A percentile compares a stretch with the other conserved stretches of the same genome.
phyloP scores from a whole-genome alignment of 2,888 invertebrate species.

The Pammene aurita region DNA sequence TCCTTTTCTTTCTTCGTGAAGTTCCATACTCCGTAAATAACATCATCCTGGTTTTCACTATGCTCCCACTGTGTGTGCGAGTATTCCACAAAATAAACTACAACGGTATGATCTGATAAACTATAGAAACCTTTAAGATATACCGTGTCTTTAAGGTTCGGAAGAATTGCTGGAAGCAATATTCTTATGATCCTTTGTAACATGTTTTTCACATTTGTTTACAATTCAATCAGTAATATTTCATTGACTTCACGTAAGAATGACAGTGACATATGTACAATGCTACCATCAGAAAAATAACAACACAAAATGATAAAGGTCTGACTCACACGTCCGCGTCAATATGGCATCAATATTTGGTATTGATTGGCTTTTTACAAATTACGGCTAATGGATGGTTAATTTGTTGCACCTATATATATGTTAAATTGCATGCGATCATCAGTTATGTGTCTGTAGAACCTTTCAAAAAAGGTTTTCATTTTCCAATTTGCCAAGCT shows the following conservation, averaged over 20 bases:
- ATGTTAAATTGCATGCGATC: too few species aligned
- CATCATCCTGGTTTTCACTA: constrained; percentile 44
- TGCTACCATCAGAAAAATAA: neutral
- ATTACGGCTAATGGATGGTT: too few species aligned
- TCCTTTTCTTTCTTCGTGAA: constrained; percentile 42
- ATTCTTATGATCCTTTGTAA: constrained; percentile 50
- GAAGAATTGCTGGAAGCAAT: constrained; percentile 57
- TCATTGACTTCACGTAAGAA: neutral
- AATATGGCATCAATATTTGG: too few species aligned
- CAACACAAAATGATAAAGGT: neutral
- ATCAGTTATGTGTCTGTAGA: too few species aligned
- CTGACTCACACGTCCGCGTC: too few species aligned
- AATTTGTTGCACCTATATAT: too few species aligned
- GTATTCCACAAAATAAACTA: constrained; percentile 63
- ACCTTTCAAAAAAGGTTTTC: too few species aligned
- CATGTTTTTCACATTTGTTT: constrained; percentile 15
- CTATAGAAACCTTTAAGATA: constrained; percentile 62
- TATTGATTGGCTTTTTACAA: too few species aligned
- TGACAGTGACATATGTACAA: neutral
- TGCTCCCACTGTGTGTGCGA: constrained; percentile 46
- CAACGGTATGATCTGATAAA: constrained; percentile 47
- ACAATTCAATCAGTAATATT: neutral
- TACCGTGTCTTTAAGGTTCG: constrained; percentile 45
- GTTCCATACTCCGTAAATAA: constrained; percentile 60
- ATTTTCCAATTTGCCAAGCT: too few species aligned